Evolutionary conservation across 1,140 invertebrate species (phyloP), one percentile per base, ranked within the genome.

Genomic region (Druon quercuslanigerum): DNA sequence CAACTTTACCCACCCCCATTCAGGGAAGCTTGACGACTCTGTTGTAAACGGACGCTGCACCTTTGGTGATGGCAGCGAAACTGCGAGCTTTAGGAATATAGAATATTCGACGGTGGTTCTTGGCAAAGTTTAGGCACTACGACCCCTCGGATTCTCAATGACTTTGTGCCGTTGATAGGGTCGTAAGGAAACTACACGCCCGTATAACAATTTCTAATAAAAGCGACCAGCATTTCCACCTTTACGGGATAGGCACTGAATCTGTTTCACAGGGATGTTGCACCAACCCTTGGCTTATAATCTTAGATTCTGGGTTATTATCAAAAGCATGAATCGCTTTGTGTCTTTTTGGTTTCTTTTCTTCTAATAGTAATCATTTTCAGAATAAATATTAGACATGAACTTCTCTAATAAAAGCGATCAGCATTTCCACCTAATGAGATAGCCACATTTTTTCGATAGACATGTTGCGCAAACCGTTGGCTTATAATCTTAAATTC

Each of bases 1-100:
- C 72, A 81, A 79, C 79, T 84, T 84, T 82, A 82, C 82, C 82
- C 81, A 79, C 80, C 82, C 83, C 84, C 82, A 77, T 73, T 50
- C n/a, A 40, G 33, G 25, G 25, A 66, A 66, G 78, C 79, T 84
- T 82, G 83, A 82, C 82, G 82, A 82, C 60, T 74, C 52, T 74
- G 76, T 79, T 79, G 83, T 83, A 83, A 82, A 82, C 81, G 83
- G 81, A 78, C 54, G 82, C 79, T 79, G 78, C 77, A 82, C 76
- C 81, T 73, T 46, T 81, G 81, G 83, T 81, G 83, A 84, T 84
- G 81, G 83, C 79, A 84, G 83, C 81, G 78, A 81, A 84, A 83
- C 83, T 82, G 78, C 80, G 78, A 74, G 80, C 77, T 76, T 77
- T 83, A 79, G 80, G 25, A 40, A 66, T 57, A 57, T 66, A 66